phyloP scores from a whole-genome alignment of 2,113 vertebrate genomes.

The Cromileptes altivelis region DNA sequence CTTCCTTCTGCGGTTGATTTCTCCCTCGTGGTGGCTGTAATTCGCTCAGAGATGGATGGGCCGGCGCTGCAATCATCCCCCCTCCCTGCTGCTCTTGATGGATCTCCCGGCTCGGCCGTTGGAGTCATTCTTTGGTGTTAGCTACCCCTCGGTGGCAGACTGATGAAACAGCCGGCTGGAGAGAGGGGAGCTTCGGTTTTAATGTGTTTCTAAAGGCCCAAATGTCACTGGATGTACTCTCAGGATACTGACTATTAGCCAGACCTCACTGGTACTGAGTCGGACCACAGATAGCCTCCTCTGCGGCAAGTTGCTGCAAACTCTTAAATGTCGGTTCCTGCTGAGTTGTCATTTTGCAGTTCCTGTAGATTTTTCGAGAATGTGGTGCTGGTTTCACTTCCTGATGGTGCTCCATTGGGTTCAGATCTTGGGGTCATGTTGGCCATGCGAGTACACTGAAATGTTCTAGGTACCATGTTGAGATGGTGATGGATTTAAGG shows the following conservation, averaged over 20 bases:
- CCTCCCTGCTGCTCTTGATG: conserved; percentile 50
- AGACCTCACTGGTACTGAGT: neutral
- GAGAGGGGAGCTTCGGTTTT: neutral
- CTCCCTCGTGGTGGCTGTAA: conserved; percentile 47
- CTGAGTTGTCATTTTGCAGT: neutral
- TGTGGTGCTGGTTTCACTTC: neutral
- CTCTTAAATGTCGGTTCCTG: neutral
- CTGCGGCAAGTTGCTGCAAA: neutral
- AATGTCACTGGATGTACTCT: neutral
- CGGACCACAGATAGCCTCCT: neutral
- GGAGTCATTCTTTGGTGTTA: conserved; percentile 25
- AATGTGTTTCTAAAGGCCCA: conserved; percentile 29
- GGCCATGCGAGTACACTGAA: neutral
- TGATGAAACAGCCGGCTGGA: conserved; percentile 17
- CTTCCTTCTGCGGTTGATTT: conserved; percentile 4
- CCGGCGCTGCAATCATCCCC: conserved; percentile 27
- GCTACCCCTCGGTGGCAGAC: conserved; percentile 31
- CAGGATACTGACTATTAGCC: neutral
- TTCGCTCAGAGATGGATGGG: conserved; percentile 60
- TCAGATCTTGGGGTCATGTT: neutral
- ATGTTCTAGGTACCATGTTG: neutral
- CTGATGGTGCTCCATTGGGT: neutral
- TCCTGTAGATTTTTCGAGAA: neutral
- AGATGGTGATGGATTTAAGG: neutral
- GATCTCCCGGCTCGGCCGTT: conserved; percentile 42